A percentile compares a stretch with the other conserved stretches of the same genome.
These are phyloP conservation scores for Cygnus olor DNA, from an alignment of 2,797 vertebrate species.

Conservation along the genomic window DNA sequence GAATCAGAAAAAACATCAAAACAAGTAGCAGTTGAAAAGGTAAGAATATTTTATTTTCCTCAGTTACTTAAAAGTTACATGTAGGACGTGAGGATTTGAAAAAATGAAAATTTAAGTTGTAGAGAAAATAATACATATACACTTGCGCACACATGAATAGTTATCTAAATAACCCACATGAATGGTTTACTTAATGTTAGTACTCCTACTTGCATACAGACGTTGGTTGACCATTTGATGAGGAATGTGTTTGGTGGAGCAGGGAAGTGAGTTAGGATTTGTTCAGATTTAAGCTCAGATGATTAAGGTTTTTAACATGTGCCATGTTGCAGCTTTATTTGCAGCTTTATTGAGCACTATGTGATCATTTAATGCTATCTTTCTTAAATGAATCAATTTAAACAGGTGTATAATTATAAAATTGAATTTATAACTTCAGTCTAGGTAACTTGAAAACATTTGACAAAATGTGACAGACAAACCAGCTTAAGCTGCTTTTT, in stretches of 20 bases:
- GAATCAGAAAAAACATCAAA: slow-evolving; percentile 86
- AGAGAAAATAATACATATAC: not conserved
- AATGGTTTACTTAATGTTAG: not conserved
- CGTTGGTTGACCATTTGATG: accelerated
- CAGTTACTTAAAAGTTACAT: not conserved
- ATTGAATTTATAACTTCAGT: not conserved
- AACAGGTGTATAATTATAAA: not conserved
- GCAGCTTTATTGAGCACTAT: not conserved
- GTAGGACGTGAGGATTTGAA: not conserved
- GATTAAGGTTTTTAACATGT: not conserved
- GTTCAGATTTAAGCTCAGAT: not conserved
- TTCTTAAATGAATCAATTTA: not conserved
- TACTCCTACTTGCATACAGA: not conserved
- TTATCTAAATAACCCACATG: not conserved
- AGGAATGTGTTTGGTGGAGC: not conserved
- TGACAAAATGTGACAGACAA: not conserved
- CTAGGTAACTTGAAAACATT: not conserved
- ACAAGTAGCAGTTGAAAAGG: slow-evolving; percentile 86
- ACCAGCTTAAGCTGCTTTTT: not conserved
- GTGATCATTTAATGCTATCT: not conserved
- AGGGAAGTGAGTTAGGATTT: not conserved
- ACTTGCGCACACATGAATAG: not conserved
- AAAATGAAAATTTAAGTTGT: not conserved
- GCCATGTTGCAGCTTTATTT: not conserved
- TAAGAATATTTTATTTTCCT: slow-evolving; percentile 63